phyloP scores from a whole-genome alignment of 2,797 vertebrate genomes.

The Ptychadena robeensis region DNA sequence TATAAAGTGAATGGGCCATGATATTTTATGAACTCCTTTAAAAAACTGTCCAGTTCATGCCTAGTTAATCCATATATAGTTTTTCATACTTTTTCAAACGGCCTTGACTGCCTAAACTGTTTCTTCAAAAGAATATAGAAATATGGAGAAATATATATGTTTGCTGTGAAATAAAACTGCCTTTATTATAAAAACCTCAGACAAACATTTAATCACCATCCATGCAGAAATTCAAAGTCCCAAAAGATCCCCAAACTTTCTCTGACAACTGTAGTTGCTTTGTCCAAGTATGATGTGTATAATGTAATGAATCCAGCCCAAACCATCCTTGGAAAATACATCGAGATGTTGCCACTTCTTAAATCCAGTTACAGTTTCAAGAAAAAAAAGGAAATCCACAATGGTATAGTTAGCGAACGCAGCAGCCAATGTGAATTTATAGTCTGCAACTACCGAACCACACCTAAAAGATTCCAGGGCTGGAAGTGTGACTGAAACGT shows the following conservation, averaged over 20 bases:
- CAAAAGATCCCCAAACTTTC: neutral
- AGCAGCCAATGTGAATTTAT: neutral
- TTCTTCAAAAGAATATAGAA: neutral
- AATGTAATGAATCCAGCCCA: neutral
- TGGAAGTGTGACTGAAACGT: neutral
- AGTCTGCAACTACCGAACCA: neutral
- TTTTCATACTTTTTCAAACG: no score
- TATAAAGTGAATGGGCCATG: no score
- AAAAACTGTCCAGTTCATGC: no score
- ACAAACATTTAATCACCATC: neutral
- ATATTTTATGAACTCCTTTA: no score
- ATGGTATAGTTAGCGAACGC: neutral
- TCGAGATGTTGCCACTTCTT: neutral
- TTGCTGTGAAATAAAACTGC: no score
- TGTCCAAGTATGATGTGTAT: slow-evolving; percentile 1
- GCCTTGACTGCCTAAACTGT: no score
- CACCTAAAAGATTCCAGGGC: slow-evolving; percentile 27
- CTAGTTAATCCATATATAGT: no score
- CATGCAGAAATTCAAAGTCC: neutral
- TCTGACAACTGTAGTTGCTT: neutral
- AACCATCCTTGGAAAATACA: neutral
- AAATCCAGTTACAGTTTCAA: neutral
- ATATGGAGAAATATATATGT: neutral
- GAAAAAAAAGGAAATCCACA: neutral
- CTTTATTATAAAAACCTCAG: neutral